Evolutionary conservation across 1,140 invertebrate species (phyloP).

Genomic region (Pseudomyrmex gracilis): DNA sequence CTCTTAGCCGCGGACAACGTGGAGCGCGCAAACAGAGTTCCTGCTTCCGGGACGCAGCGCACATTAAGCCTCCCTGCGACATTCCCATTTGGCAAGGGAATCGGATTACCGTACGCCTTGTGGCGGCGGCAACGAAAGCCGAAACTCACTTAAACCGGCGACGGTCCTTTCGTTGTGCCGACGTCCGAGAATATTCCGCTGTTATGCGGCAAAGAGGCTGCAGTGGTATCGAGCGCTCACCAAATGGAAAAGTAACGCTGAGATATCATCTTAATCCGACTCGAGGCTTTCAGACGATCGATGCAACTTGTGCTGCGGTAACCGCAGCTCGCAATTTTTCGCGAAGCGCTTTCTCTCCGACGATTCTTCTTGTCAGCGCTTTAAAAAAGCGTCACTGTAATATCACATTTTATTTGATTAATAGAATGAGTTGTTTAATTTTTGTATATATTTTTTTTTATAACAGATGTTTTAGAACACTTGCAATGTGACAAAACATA

Average conservation of each 20-base stretch:
- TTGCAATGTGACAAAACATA: too few relatives aligned
- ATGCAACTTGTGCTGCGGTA: neutral
- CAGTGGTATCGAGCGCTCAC: neutral
- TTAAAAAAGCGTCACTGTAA: too few relatives aligned
- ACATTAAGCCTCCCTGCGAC: constrained; percentile 55
- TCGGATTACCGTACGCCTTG: constrained; percentile 61
- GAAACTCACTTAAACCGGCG: constrained; percentile 56
- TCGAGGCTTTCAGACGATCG: neutral
- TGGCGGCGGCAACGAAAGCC: constrained; percentile 55
- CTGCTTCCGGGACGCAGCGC: constrained; percentile 44
- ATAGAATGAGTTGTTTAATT: too few relatives aligned
- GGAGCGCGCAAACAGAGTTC: constrained; percentile 47
- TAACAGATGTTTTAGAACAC: too few relatives aligned
- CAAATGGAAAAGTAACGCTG: constrained; percentile 7
- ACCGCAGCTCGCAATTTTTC: neutral
- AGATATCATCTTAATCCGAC: neutral
- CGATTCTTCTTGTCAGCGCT: neutral
- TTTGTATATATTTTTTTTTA: neutral
- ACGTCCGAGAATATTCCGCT: constrained; percentile 37
- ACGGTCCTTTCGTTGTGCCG: constrained; percentile 37
- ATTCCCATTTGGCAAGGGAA: constrained; percentile 64
- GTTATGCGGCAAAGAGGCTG: constrained; percentile 11
- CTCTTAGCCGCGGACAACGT: constrained; percentile 53
- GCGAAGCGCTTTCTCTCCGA: too few relatives aligned
- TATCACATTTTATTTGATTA: too few relatives aligned